These are phyloP conservation scores for Morus bassanus DNA, from an alignment of 2,797 vertebrate genomes.

Conservation along the genomic window DNA sequence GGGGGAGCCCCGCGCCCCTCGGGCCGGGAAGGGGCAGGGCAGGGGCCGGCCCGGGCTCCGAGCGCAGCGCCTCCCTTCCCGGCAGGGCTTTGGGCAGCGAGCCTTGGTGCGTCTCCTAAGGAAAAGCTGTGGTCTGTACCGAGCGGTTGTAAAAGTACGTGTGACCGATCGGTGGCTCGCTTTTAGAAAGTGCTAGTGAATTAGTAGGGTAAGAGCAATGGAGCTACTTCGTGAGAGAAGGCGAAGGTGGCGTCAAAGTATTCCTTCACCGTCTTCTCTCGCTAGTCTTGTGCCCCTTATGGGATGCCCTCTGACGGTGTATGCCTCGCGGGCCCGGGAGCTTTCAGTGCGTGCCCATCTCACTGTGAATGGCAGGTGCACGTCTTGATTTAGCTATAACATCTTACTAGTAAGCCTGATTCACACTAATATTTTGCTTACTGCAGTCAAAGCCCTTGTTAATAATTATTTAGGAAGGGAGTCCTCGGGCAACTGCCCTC, in stretches of 20 bases:
- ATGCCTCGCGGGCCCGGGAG: fast-evolving
- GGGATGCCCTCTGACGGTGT: fast-evolving
- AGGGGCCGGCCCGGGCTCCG: background rate
- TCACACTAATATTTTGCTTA: background rate
- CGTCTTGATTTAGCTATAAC: fast-evolving
- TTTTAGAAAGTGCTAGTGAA: background rate
- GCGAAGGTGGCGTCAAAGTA: fast-evolving
- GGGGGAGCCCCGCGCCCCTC: too few relatives aligned
- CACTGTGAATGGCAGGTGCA: fast-evolving
- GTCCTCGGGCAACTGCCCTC: background rate
- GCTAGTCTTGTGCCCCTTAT: fast-evolving
- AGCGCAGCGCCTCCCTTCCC: fast-evolving
- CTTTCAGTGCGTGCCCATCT: fast-evolving
- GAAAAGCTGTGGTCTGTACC: background rate
- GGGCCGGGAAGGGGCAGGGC: background rate
- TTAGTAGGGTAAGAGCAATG: fast-evolving
- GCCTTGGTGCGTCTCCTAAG: fast-evolving
- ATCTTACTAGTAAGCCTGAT: background rate
- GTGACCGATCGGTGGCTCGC: background rate
- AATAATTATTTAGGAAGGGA: background rate
- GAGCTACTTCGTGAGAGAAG: background rate
- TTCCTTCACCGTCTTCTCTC: fast-evolving
- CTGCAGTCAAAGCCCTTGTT: background rate
- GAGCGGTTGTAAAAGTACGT: fast-evolving
- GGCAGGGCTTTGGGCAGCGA: fast-evolving